Evolutionary conservation across 2,888 invertebrate genomes (phyloP).

Genomic region (Onchidella celtica): DNA sequence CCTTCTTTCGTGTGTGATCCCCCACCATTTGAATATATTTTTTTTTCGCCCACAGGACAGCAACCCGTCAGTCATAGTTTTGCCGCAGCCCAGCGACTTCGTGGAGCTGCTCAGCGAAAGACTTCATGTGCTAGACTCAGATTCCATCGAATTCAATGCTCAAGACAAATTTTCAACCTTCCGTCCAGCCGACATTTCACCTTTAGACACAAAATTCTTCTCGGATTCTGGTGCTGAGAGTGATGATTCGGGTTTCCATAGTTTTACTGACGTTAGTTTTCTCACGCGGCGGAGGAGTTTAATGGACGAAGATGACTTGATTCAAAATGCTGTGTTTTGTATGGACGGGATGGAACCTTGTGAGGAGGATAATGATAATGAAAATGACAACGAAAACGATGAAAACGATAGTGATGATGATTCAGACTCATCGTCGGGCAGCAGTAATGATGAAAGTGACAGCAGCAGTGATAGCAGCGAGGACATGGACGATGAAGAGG

Average conservation of each 20-base stretch:
- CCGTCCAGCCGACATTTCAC: conserved; percentile 27
- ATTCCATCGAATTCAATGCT: conserved; percentile 36
- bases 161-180: conserved; percentile 9
- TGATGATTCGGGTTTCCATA: conserved; percentile 55
- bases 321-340: conserved; percentile 27
- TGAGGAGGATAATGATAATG: conserved; percentile 4
- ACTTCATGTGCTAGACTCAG: conserved; percentile 63
- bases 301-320: conserved; percentile 17
- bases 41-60: conserved; percentile 57
- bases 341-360: not conserved
- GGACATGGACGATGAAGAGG: not conserved
- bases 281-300: conserved; percentile 35
- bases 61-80: conserved; percentile 69
- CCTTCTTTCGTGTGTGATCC: not conserved
- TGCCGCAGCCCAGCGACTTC: conserved; percentile 67
- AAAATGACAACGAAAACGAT: conserved; percentile 7
- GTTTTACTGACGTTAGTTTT: conserved; percentile 12
- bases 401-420: conserved; percentile 19
- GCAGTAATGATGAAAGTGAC: not conserved
- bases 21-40: too few relatives aligned
- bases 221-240: conserved; percentile 51
- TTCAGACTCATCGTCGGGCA: conserved; percentile 3
- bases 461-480: conserved; percentile 1
- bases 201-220: conserved; percentile 43
- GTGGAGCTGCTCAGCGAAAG: conserved; percentile 65